A percentile compares a stretch with the other conserved stretches of the same genome.
phyloP scores from a whole-genome alignment of 2,797 vertebrate genomes.

The Phoeniculus purpureus region DNA sequence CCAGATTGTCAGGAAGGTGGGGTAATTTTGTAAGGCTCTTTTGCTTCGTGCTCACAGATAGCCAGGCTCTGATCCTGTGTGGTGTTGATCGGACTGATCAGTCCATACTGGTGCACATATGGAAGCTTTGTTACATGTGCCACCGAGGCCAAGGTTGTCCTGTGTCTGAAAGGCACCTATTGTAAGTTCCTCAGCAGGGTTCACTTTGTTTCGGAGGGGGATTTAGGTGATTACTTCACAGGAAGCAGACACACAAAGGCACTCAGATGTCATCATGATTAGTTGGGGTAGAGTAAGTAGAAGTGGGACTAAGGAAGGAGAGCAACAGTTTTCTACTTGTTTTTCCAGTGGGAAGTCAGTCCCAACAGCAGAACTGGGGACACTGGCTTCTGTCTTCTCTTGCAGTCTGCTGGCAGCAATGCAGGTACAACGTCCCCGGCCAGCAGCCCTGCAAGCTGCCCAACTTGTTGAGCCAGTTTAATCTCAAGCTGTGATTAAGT shows the following conservation, averaged over 20 bases:
- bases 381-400: neutral
- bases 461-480: constrained; percentile 56
- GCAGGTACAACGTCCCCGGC: neutral
- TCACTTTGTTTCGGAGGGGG: constrained; percentile 24
- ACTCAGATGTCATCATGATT: constrained; percentile 56
- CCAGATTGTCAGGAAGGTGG: neutral
- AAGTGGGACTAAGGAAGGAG: constrained; percentile 16
- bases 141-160: constrained; percentile 61
- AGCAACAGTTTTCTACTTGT: neutral
- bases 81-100: constrained; percentile 16
- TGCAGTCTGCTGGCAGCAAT: neutral
- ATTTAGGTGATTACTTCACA: constrained; percentile 57
- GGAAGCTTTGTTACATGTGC: constrained; percentile 56
- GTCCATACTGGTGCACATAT: constrained; percentile 58
- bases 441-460: neutral
- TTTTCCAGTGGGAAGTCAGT: neutral
- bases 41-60: neutral
- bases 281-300: constrained; percentile 51
- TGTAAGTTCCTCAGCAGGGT: constrained; percentile 63
- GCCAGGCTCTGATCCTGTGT: neutral
- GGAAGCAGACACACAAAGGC: constrained; percentile 57
- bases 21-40: neutral
- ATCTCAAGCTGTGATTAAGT: neutral
- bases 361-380: neutral
- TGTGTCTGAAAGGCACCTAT: constrained; percentile 62